Evolutionary conservation across 2,888 invertebrate species (phyloP).

Genomic region (Macroteleia sp.): DNA sequence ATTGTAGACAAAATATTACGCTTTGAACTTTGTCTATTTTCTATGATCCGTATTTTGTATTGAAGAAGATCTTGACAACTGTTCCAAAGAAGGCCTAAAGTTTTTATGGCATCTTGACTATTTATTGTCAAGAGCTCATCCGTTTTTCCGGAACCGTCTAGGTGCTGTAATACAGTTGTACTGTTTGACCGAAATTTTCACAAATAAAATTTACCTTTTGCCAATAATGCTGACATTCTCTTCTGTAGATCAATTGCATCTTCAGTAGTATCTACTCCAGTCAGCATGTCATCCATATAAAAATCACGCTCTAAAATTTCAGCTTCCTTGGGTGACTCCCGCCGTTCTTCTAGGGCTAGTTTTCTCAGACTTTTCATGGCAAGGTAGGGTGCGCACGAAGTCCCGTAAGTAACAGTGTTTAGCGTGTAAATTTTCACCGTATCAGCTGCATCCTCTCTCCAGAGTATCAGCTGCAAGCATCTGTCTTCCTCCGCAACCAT

Average conservation of each 20-base stretch:
- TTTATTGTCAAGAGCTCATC: background rate
- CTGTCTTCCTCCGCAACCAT: no score
- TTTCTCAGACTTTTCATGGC: background rate
- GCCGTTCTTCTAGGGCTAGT: background rate
- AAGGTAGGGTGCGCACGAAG: background rate
- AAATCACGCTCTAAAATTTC: background rate
- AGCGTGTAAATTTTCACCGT: no score
- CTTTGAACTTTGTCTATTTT: no score
- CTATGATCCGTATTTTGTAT: no score
- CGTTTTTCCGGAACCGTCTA: background rate
- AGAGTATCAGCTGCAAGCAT: no score
- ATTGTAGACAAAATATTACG: no score
- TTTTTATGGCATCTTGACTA: background rate
- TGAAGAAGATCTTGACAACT: background rate
- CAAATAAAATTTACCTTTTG: background rate
- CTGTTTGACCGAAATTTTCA: background rate
- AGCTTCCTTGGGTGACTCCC: background rate
- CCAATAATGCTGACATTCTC: background rate
- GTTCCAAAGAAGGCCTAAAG: background rate
- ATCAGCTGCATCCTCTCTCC: no score
- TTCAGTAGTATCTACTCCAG: background rate
- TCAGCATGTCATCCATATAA: background rate
- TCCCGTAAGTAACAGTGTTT: no score
- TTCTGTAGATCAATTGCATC: background rate
- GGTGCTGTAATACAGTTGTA: background rate